Percentiles rank a stretch among this genome's conserved stretches.
phyloP scores from a whole-genome alignment of 2,888 invertebrate species.

The Oconnorella tubifera region DNA sequence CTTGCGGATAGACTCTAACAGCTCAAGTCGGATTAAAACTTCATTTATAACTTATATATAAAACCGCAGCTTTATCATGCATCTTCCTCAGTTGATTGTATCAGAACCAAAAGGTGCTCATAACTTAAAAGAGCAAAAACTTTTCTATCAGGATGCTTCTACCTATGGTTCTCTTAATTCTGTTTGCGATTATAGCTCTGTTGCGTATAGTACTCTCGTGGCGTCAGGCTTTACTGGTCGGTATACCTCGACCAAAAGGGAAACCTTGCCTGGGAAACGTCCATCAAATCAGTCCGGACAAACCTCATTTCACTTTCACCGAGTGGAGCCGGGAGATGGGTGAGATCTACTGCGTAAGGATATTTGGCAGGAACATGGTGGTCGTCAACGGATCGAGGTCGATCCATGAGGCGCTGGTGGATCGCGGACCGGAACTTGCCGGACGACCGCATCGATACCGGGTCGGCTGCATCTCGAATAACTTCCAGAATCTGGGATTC shows the following conservation, averaged over 20 bases:
- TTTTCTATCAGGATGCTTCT: too few relatives aligned
- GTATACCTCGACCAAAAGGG: slow-evolving; percentile 2
- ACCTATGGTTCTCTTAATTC: background rate
- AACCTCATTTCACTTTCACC: slow-evolving; percentile 23
- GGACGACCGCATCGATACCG: slow-evolving; percentile 28
- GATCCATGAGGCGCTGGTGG: slow-evolving; percentile 42
- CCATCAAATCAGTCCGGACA: slow-evolving; percentile 11
- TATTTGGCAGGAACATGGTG: slow-evolving; percentile 41
- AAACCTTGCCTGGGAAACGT: slow-evolving; percentile 13
- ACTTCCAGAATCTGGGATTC: slow-evolving; percentile 17
- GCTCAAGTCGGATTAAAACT: too few relatives aligned
- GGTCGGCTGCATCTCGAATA: slow-evolving; percentile 2
- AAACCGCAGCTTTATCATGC: too few relatives aligned
- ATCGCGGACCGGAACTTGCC: slow-evolving; percentile 39
- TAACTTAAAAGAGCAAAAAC: too few relatives aligned
- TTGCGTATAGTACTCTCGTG: background rate
- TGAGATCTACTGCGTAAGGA: slow-evolving; percentile 39
- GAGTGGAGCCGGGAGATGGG: slow-evolving; percentile 40
- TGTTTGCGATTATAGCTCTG: background rate
- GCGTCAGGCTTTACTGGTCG: background rate
- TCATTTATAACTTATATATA: too few relatives aligned
- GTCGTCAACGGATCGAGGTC: slow-evolving; percentile 41
- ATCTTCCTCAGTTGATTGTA: too few relatives aligned
- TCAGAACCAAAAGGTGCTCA: too few relatives aligned
- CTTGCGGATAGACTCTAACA: too few relatives aligned